Evolutionary conservation across 2,113 vertebrate genomes (phyloP).

Genomic region (Sardina pilchardus): DNA sequence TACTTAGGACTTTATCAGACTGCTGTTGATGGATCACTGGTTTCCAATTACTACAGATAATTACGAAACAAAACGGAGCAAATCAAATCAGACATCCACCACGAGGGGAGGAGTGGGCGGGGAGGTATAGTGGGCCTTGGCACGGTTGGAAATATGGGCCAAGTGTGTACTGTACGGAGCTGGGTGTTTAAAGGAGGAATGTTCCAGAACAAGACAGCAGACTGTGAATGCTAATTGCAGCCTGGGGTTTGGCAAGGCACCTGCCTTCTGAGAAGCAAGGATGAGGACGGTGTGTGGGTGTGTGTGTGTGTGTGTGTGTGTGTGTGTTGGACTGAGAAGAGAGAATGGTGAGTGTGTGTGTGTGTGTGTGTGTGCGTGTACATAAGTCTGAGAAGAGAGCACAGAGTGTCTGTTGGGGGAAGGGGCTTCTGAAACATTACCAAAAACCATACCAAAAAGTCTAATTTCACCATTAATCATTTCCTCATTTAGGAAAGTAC

Average conservation of each 20-base stretch:
- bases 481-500: no score
- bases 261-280: conserved; percentile 31
- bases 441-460: no score
- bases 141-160: neutral
- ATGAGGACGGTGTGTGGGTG: neutral
- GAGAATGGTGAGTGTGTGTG: neutral
- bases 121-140: neutral
- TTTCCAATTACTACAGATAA: conserved; percentile 4
- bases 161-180: neutral
- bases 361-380: no score
- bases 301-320: neutral
- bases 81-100: conserved; percentile 7
- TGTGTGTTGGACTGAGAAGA: neutral
- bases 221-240: conserved; percentile 35
- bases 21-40: conserved; percentile 12
- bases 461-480: no score
- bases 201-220: conserved; percentile 30
- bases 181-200: conserved; percentile 37
- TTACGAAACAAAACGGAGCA: neutral
- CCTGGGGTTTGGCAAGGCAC: conserved; percentile 37
- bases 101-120: neutral
- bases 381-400: no score
- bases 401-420: neutral
- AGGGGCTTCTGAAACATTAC: neutral
- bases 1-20: conserved; percentile 1